phyloP scores from a whole-genome alignment of 2,113 vertebrate species.

The Rhagologus leucostigma region DNA sequence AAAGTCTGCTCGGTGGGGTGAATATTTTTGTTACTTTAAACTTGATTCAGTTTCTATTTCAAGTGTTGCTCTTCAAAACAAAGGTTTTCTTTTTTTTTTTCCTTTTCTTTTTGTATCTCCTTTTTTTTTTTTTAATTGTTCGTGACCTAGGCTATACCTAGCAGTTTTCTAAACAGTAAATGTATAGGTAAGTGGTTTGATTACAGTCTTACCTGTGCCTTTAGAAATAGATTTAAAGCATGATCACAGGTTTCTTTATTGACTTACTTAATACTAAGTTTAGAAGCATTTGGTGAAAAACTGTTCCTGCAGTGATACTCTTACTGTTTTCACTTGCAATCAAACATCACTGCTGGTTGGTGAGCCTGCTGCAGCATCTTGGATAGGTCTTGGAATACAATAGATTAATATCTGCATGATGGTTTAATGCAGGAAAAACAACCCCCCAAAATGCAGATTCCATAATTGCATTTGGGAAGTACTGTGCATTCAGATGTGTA shows the following conservation, averaged over 20 bases:
- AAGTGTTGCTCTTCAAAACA: background rate
- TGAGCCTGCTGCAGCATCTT: background rate
- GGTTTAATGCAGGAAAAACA: background rate
- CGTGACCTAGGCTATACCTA: background rate
- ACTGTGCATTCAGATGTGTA: background rate
- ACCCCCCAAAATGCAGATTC: background rate
- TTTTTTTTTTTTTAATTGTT: background rate
- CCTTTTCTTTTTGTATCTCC: background rate
- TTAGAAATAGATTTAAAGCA: background rate
- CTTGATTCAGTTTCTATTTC: background rate
- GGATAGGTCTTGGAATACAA: background rate
- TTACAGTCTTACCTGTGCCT: background rate
- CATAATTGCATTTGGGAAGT: background rate
- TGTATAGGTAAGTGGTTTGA: background rate
- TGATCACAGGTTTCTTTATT: background rate
- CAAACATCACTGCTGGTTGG: fast-evolving
- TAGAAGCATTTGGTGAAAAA: background rate
- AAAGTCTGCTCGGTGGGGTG: background rate
- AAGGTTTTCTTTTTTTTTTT: background rate
- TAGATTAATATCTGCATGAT: background rate
- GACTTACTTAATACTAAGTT: background rate
- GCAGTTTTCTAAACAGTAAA: background rate
- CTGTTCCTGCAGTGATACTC: background rate
- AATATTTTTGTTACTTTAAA: background rate
- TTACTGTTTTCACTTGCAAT: background rate